Conservation (phyloP, 1,140 invertebrate genomes). For the Temnothorax longispinosus region DNA sequence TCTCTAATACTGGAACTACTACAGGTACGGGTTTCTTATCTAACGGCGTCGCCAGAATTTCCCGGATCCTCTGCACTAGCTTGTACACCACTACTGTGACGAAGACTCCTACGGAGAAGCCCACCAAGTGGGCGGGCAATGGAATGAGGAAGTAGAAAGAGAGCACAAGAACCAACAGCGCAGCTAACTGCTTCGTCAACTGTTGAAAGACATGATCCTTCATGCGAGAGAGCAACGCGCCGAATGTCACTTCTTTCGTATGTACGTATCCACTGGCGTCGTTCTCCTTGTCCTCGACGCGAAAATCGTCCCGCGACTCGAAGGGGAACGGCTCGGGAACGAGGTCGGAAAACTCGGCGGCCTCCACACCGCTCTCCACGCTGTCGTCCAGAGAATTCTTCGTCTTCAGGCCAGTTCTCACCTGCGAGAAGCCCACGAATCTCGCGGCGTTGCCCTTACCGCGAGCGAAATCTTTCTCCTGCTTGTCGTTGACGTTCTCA, state of each 20-base stretch:
- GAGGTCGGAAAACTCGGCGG: conserved; percentile 84
- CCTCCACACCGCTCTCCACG: conserved; percentile 87
- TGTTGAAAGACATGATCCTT: conserved; percentile 71
- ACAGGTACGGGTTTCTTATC: background rate
- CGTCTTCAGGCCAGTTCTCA: conserved; percentile 82
- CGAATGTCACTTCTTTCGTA: background rate
- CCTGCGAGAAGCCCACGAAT: conserved; percentile 80
- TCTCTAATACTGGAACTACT: conserved; percentile 77
- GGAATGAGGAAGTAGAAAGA: conserved; percentile 77
- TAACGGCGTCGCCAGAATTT: conserved; percentile 75
- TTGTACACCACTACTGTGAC: conserved; percentile 73
- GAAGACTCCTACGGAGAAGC: conserved; percentile 78
- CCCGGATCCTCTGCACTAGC: conserved; percentile 67
- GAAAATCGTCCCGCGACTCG: background rate
- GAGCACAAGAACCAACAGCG: background rate
- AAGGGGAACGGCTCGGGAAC: background rate
- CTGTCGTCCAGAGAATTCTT: conserved; percentile 83
- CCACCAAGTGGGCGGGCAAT: conserved; percentile 77
- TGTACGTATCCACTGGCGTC: background rate
- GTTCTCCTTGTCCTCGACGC: background rate
- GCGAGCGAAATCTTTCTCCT: conserved; percentile 66
- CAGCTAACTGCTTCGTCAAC: conserved; percentile 64
- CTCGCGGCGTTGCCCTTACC: conserved; percentile 69
- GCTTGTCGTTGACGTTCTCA: conserved; percentile 76
- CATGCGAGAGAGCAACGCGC: background rate